Base-by-base conservation (phyloP, 2,888 invertebrate species). In the Drosophila eohydei region DNA sequence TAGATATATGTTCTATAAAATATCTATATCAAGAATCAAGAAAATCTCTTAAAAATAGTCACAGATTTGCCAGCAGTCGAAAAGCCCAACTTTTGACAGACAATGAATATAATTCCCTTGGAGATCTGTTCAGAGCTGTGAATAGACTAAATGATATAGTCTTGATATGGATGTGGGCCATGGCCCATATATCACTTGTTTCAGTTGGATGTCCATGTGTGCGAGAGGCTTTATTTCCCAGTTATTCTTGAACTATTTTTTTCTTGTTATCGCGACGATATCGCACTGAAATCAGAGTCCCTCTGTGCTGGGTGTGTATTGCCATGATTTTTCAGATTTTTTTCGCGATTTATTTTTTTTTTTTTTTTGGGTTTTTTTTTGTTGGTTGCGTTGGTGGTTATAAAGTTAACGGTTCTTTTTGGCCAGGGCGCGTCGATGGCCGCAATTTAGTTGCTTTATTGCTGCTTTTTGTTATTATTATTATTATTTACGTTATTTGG, bases 281-380 rank as follows among this genome's bases (percentile, higher is more conserved):
- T 84, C 82, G 72, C 73, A 61, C 40, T 38, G 68, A 84, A 84
- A 84, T 84, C 84, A 86, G 82, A 82, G 71, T 69, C 67, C 55
- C 66, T 30, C 59, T 69, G 77, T 67, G 62, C 69, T 73, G 64
- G 81, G 80, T 83, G 83, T 85, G 84, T 86, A 16, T 83, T 68
- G 83, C 80, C 69, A 86, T 83, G 80, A 84, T 83, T 85, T 83
- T 58, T 75, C 80, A 75, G 73, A 84, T 85, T 78, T 79, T 9
- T 7, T 56, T 36, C 28, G 52, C 58, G 44, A 12, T 40, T 30
- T 43, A 43, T 44, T 50, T 32, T 26, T 54, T 14, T 43, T 58
- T 5, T 34, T 36, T 21, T 9, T 52, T 28, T 44, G n/a, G 8
- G 7, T 43, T 14, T 32, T 16, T 26, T 36, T 48, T 55, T 43